Base-by-base conservation (phyloP, 2,888 invertebrate species). In the Oasisia sp. region DNA sequence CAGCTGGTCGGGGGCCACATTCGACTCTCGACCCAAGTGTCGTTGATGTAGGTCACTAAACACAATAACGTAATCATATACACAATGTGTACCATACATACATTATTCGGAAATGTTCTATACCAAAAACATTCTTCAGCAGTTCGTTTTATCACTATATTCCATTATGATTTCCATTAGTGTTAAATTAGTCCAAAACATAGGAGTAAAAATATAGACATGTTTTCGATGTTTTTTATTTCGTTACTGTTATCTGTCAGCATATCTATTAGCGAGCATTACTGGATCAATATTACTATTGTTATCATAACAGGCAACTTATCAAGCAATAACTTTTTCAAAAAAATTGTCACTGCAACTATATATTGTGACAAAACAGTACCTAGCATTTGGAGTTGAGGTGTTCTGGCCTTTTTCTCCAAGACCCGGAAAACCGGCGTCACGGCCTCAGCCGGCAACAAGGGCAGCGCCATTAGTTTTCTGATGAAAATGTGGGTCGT, bases 251-350 rank as follows among this genome's bases (percentile, higher is more conserved):
- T 89, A 12, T 89, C 9, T 89, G 19, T 89, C 90, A 14, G 90
- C 19, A 89, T 89, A 89, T 89, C 12, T 89, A 89, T 89, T 89
- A 89, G 90, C 32, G 90, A 32, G 90, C 90, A 89, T 89, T 89
- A 89, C 19, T 89, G 90, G 90, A 89, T 89, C 9, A 89, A 89
- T 89, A 89, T 89, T 89, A 89, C 90, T 89, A 89, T 89, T 9
- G 12, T 89, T 89, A 14, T 11, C 90, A 89, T 89, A 89, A 89
- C 11, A 8, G 19, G 90, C 90, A 89, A 89, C 19, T 89, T 9
- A 89, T 89, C 90, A 89, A 89, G 90, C 90, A 89, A 89, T 89
- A 89, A 14, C 12, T 89, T 89, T 12, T 89, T 89, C 19, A 50
- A 14, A 8, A n/a, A 50, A 50, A 5, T 0, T 12, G 1, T 0